These are phyloP conservation scores for Limosa lapponica DNA, from an alignment of 2,797 vertebrate species.

Conservation along the genomic window DNA sequence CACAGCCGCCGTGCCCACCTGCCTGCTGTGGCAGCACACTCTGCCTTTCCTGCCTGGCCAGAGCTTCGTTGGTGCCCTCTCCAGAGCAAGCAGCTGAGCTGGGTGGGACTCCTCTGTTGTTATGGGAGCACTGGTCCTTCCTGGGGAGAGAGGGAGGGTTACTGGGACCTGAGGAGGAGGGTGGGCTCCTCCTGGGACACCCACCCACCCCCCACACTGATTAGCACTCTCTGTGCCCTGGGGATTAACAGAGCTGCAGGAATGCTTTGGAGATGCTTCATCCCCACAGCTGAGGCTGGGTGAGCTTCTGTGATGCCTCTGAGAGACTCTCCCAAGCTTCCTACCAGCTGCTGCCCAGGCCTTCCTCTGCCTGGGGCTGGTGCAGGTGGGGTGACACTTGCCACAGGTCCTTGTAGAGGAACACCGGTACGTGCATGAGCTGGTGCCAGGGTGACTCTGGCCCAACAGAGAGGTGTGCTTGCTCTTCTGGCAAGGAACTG, in stretches of 20 bases:
- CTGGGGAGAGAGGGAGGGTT: background rate
- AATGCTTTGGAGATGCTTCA: background rate
- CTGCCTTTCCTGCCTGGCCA: accelerated
- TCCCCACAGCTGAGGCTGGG: background rate
- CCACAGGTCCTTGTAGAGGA: background rate
- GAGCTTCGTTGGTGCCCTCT: background rate
- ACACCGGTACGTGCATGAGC: accelerated
- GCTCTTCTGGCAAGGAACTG: background rate
- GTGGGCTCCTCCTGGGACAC: background rate
- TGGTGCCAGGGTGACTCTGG: background rate
- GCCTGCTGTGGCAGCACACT: background rate
- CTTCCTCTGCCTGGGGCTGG: background rate
- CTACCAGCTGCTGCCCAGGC: background rate
- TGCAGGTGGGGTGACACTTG: background rate
- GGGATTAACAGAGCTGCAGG: background rate
- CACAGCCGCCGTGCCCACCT: background rate
- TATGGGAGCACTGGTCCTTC: background rate
- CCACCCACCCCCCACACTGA: background rate
- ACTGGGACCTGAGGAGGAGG: background rate
- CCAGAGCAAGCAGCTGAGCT: background rate
- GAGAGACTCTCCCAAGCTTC: background rate
- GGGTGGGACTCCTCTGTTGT: background rate
- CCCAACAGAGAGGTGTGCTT: too few relatives aligned
- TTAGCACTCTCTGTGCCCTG: background rate
- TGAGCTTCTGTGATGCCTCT: background rate